These are phyloP conservation scores for Neodiprion virginianus DNA, from an alignment of 1,140 invertebrate species.

Conservation along the genomic window DNA sequence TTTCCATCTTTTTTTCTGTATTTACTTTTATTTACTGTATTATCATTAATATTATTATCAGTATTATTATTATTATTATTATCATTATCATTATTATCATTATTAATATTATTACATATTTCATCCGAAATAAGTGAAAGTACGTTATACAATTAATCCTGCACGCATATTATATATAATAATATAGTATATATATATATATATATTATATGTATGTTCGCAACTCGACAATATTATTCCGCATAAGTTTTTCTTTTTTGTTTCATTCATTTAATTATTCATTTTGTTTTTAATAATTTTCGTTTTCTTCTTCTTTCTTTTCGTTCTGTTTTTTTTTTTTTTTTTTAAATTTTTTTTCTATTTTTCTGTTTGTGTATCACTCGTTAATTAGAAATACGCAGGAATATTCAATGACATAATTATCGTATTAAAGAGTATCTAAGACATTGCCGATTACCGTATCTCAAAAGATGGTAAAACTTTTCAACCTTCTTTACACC, in stretches of 20 bases:
- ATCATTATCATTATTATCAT: no score
- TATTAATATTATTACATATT: no score
- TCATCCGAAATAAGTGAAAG: no score
- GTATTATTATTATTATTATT: conserved; percentile 19
- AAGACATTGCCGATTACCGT: conserved; percentile 33
- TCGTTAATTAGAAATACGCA: background rate
- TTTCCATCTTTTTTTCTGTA: background rate
- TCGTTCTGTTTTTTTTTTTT: conserved; percentile 24
- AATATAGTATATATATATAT: no score
- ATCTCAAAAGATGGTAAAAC: conserved; percentile 28
- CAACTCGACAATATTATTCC: no score
- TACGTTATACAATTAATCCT: no score
- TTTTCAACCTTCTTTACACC: conserved; percentile 15
- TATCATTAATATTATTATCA: conserved; percentile 52
- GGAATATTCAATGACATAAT: background rate
- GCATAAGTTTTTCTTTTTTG: no score
- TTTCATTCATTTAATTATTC: conserved; percentile 53
- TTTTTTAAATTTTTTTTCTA: conserved; percentile 48
- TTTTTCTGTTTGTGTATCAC: conserved; percentile 36
- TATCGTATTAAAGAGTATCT: background rate
- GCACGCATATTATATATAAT: no score
- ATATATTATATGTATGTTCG: no score
- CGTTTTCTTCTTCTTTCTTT: conserved; percentile 18
- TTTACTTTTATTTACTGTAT: conserved; percentile 21
- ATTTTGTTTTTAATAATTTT: conserved; percentile 22